Conservation (phyloP, 2,797 vertebrate species). For the Phrynocephalus vlangalii region DNA sequence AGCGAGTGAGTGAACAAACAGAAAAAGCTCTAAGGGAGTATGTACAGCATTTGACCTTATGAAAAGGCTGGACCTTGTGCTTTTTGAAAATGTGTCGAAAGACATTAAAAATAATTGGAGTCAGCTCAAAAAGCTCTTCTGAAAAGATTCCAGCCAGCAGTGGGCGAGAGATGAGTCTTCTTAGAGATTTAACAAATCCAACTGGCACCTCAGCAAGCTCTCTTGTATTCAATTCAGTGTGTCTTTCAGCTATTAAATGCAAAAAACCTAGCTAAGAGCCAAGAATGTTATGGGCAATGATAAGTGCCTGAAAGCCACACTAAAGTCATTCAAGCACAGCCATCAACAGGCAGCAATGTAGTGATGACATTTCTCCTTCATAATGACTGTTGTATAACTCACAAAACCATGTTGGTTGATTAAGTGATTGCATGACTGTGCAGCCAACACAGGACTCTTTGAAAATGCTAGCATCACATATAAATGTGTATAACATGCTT, state of each 20-base stretch:
- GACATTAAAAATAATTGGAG: conserved; percentile 41
- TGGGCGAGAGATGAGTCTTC: conserved; percentile 19
- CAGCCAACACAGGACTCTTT: not conserved
- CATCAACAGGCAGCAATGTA: not conserved
- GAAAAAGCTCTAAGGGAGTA: conserved; percentile 16
- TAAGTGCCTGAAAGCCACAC: conserved; percentile 33
- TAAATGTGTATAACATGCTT: not conserved
- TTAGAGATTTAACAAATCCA: conserved; percentile 25
- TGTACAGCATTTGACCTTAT: conserved; percentile 18
- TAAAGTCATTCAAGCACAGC: not conserved
- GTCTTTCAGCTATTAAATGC: conserved; percentile 28
- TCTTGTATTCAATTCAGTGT: not conserved
- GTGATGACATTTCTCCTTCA: not conserved
- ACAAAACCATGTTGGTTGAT: conserved; percentile 22
- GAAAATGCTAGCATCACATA: conserved; percentile 3
- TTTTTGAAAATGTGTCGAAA: conserved; percentile 30
- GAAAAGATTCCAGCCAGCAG: conserved; percentile 32
- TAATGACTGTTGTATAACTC: conserved; percentile 7
- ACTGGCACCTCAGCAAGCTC: not conserved
- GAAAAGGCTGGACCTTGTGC: conserved; percentile 20
- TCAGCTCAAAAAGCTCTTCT: conserved; percentile 39
- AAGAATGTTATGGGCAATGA: conserved; percentile 30
- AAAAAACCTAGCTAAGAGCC: conserved; percentile 6
- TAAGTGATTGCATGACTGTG: not conserved
- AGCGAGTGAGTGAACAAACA: not conserved